Base-by-base conservation (phyloP, 2,888 invertebrate genomes). In the Drosophila melanosoma region DNA sequence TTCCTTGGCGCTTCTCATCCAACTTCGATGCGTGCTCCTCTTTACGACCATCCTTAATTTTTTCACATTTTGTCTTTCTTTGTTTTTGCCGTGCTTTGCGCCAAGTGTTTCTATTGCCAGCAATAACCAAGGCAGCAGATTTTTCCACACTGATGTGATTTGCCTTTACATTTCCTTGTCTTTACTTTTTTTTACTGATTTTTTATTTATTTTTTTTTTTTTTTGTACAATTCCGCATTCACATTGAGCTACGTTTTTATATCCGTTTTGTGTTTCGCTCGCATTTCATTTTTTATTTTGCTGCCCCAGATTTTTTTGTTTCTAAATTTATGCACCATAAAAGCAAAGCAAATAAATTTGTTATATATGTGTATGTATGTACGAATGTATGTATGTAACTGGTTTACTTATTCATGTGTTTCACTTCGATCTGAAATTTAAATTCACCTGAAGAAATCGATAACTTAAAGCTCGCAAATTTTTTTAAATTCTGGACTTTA, bases 251-350 rank as follows among this genome's bases (percentile, higher is more conserved):
- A 71, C 74, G 73, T 73, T 76, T 83, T 89, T 83, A 81, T 79
- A 74, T 70, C 65, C 76, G 69, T 75, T 69, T 79, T 83, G 81
- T 73, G 79, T 74, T 71, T 68, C 64, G 65, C 67, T 79, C 60
- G 59, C 67, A 57, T 77, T 79, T 68, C 64, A 64, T 61, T 88
- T 88, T 73, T 81, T 74, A 64, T 84, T 68, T 76, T 73, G 64
- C 45, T 67, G 82, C 74, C 74, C 77, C 81, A 77, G 79, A 79
- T 86, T 77, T 83, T 83, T 68, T 69, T 73, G 73, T 76, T 69
- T 72, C 58, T 66, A 77, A 89, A 88, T 90, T 83, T 88, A 86
- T 88, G 88, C 79, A 68, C 77, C 75, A 90, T 90, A 88, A 90
- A 87, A 84, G 63, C 57, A 52, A 69, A 42, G 63, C 54, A 80